phyloP scores from a whole-genome alignment of 2,888 invertebrate species.

The Dryadula phaetusa region DNA sequence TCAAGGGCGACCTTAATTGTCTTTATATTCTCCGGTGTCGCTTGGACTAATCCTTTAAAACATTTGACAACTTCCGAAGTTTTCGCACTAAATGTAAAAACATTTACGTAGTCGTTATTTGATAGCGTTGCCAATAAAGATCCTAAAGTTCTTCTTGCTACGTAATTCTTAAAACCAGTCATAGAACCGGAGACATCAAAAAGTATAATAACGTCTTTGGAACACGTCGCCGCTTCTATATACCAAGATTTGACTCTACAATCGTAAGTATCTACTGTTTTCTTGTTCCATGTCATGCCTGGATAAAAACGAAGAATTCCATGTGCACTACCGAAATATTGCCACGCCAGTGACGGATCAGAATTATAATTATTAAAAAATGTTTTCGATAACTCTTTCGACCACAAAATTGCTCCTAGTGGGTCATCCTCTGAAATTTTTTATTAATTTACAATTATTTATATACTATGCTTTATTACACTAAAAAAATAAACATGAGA shows the following conservation, averaged over 20 bases:
- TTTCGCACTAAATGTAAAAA: conserved; percentile 91
- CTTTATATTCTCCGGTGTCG: conserved; percentile 92
- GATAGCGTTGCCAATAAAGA: conserved; percentile 97
- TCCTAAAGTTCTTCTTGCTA: conserved; percentile 93
- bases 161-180: conserved; percentile 91
- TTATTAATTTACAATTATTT: conserved; percentile 18
- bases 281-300: conserved; percentile 87
- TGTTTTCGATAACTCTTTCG: conserved; percentile 91
- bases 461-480: too few relatives aligned
- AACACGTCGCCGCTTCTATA: conserved; percentile 98
- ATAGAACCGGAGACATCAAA: conserved; percentile 98
- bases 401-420: conserved; percentile 90
- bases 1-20: conserved; percentile 89
- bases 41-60: conserved; percentile 94
- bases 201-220: conserved; percentile 98
- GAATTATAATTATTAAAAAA: conserved; percentile 94
- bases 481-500: too few relatives aligned
- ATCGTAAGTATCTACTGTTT: conserved; percentile 91
- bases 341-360: conserved; percentile 97
- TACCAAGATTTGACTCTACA: conserved; percentile 97
- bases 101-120: conserved; percentile 98
- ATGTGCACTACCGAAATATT: conserved; percentile 97
- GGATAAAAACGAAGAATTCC: conserved; percentile 98
- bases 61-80: conserved; percentile 92
- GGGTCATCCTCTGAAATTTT: conserved; percentile 68